These are phyloP conservation scores for Bombus turneri DNA, from an alignment of 1,140 invertebrate genomes.

Conservation along the genomic window DNA sequence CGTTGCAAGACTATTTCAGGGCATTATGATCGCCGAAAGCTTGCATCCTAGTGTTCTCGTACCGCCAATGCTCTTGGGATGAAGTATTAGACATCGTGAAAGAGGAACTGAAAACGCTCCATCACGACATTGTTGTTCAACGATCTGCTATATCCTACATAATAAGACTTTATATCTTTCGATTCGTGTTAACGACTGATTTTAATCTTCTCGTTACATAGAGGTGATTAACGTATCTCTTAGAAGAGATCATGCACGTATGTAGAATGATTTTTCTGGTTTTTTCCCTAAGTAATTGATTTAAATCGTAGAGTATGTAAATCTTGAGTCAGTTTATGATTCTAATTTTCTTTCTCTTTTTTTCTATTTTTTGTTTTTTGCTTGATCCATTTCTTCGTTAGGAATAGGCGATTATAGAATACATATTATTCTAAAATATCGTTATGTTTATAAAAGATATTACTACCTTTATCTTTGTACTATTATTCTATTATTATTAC, in stretches of 20 bases:
- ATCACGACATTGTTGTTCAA: not conserved
- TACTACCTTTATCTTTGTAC: no score
- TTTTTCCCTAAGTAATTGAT: no score
- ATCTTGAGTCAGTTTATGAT: not conserved
- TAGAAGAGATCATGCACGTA: no score
- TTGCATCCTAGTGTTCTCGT: not conserved
- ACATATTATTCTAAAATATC: no score
- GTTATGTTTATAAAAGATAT: no score
- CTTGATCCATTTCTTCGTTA: not conserved
- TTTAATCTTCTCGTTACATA: not conserved
- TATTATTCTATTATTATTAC: no score
- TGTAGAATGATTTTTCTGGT: no score
- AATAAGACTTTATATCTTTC: not conserved
- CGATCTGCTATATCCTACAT: not conserved
- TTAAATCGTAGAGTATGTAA: no score
- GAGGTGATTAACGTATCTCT: no score
- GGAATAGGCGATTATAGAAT: not conserved
- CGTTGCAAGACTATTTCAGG: conserved; percentile 31
- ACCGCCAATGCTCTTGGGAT: conserved; percentile 29
- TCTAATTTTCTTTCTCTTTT: not conserved
- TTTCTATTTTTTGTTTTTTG: no score
- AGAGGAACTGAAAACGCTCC: conserved; percentile 7
- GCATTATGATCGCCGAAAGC: conserved; percentile 47
- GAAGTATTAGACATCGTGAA: conserved; percentile 41
- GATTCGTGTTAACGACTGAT: not conserved